Percentiles rank a stretch among this genome's conserved stretches.
These are phyloP conservation scores for Clusia tigrina DNA, from an alignment of 2,888 invertebrate genomes.

Conservation along the genomic window DNA sequence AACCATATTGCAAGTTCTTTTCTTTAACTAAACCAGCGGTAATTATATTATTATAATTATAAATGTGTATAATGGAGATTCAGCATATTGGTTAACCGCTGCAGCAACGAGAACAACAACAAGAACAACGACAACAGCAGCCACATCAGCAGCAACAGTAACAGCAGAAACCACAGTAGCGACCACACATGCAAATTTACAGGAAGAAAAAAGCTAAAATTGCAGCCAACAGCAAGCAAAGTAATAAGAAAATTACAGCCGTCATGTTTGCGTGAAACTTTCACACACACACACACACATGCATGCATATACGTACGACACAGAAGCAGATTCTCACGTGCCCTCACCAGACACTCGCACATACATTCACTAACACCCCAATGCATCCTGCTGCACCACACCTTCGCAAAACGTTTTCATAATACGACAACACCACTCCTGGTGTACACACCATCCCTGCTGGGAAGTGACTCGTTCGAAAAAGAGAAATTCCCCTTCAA, in stretches of 20 bases:
- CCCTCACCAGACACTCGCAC: too few species aligned
- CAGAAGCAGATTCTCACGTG: too few species aligned
- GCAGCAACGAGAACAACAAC: neutral
- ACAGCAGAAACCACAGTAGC: too few species aligned
- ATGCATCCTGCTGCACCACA: too few species aligned
- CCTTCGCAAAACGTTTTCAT: neutral
- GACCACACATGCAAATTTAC: neutral
- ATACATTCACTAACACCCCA: too few species aligned
- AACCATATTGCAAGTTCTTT: too few species aligned
- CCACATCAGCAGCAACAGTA: too few species aligned
- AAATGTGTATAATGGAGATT: neutral
- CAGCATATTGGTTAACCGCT: neutral
- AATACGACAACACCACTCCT: neutral
- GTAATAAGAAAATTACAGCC: neutral
- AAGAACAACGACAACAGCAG: conserved; percentile 1
- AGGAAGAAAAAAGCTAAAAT: too few species aligned
- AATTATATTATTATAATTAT: conserved; percentile 20
- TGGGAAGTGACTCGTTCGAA: too few species aligned
- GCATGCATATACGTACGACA: neutral
- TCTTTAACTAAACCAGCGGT: too few species aligned
- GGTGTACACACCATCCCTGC: too few species aligned
- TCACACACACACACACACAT: neutral
- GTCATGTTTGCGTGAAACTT: neutral
- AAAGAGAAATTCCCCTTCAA: too few species aligned
- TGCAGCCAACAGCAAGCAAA: neutral